A percentile compares a stretch with the other conserved stretches of the same genome.
These are phyloP conservation scores for Brachypteracias leptosomus DNA, from an alignment of 2,113 vertebrate genomes.

Conservation along the genomic window DNA sequence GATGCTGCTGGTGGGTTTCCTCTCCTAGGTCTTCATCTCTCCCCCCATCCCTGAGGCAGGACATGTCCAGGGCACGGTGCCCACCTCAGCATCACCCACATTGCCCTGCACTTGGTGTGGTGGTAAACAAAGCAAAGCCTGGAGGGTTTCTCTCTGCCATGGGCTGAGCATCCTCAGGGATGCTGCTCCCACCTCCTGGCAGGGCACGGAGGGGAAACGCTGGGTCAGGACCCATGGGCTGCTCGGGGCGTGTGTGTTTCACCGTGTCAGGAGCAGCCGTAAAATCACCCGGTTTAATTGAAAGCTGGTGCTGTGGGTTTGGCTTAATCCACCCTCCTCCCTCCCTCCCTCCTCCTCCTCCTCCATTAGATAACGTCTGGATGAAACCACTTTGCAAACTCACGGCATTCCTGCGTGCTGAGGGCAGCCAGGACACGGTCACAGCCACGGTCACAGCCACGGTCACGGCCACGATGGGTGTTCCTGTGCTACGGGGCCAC, in stretches of 20 bases:
- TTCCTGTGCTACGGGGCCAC: not conserved
- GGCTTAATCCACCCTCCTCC: slow-evolving; percentile 63
- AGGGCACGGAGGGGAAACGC: not conserved
- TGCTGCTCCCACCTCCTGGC: not conserved
- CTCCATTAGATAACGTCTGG: slow-evolving; percentile 73
- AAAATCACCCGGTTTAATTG: slow-evolving; percentile 50
- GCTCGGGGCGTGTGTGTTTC: not conserved
- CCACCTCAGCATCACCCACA: not conserved
- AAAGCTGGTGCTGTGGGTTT: slow-evolving; percentile 70
- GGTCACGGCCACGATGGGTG: not conserved
- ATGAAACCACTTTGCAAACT: slow-evolving; percentile 72
- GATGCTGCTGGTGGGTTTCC: not conserved
- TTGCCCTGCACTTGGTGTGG: not conserved
- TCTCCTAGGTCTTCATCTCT: not conserved
- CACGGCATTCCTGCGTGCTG: slow-evolving; percentile 65
- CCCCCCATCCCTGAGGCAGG: accelerated
- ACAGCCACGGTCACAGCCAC: not conserved
- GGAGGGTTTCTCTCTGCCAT: accelerated
- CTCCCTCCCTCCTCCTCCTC: slow-evolving; percentile 65
- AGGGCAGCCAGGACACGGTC: slow-evolving; percentile 31
- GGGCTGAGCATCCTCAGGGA: accelerated
- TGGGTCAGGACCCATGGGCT: not conserved
- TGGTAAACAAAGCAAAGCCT: not conserved
- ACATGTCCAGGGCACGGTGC: accelerated
- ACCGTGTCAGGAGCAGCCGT: slow-evolving; percentile 26